Evolutionary conservation across 2,888 invertebrate species (phyloP), one percentile per base, ranked within the genome.

Genomic region (Hydropsyche betteni): DNA sequence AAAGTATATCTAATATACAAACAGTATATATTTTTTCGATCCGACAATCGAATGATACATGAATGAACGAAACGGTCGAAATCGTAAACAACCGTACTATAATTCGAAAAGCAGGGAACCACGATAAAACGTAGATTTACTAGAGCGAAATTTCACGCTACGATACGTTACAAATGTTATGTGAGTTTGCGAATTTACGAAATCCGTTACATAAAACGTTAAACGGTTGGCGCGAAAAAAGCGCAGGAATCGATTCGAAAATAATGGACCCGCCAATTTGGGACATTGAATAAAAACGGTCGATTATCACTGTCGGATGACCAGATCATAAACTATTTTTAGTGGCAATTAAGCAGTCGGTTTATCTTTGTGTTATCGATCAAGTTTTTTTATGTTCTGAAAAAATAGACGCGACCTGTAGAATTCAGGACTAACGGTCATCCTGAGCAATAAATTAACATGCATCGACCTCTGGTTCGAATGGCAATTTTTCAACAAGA

Each of bases 61-160:
- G 44, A 44, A 44, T 44, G 44, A 10, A 44, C 44, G 44, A 6
- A 6, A 44, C 44, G 44, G 44, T 44, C 44, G 7, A 10, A 44
- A 44, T 53, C 5, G 58, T 58, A 58, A 16, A 58, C 58, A 58
- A 58, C 58, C 58, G 64, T 64, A 64, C 64, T 64, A 64, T 36
- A 36, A 64, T 44, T 44, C 6, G 44, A 44, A 44, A 44, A 6
- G 6, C 6, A 34, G 34, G n/a, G 64, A 34, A 64, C 34, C 34
- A 64, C 34, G 4, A 64, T 44, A 44, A 44, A 44, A 44, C 44
- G 44, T 44, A 64, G 34, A 36, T 64, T 64, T 64, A 64, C 64
- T 64, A 64, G 64, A 64, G 64, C 64, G 64, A 33, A n/a, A 36
- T 64, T 64, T 64, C 36, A 64, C 64, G 64, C 34, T 64, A 36